Base-by-base conservation (phyloP, 64 coral and sea anemone species). In the Acropora tenuis region DNA sequence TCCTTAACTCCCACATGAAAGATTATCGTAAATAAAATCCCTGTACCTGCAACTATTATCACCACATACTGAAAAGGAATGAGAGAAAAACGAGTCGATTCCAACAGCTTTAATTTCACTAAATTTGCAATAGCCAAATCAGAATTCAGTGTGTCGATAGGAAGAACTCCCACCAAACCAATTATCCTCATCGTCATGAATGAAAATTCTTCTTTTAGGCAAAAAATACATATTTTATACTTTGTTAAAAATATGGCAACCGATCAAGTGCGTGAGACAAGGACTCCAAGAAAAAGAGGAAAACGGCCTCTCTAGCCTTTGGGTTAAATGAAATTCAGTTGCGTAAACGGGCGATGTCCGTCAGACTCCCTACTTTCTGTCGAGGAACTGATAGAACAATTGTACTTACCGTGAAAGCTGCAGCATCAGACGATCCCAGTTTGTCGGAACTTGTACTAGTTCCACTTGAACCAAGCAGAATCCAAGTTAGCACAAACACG, bases 1-100 rank as follows among this genome's bases (percentile, higher is more conserved):
- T 96, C 95, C 44, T 96, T 94, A 8, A 96, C 92, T 48, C 95
- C 95, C 13, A 83, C 9, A 82, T 96, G 95, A 72, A 96, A 96
- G 4, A 96, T 9, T 15, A 88, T 88, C 57, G 90, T 50, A 19
- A 96, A 96, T 67, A 94, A 77, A 13, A 96, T 68, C 1, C 95
- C 95, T 1, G 87, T 84, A 4, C 95, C 92, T 16, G 93, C 78
- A 10, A 96, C 95, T 74, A 96, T 94, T 45, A 93, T 83, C n/a
- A 90, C 95, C 55, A 96, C 78, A 41, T 96, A 90, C 95, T 96
- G 66, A 92, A 92, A 40, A 65, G 20, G 80, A 67, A 49, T 5
- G 45, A 59, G 17, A 92, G 1, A 41, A 77, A 77, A 78, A n/a
- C 58, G 46, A 73, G 9, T 6, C 1, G 4, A 13, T 0, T 8